phyloP scores from a whole-genome alignment of 2,888 invertebrate species.

The Bombyx huttoni region DNA sequence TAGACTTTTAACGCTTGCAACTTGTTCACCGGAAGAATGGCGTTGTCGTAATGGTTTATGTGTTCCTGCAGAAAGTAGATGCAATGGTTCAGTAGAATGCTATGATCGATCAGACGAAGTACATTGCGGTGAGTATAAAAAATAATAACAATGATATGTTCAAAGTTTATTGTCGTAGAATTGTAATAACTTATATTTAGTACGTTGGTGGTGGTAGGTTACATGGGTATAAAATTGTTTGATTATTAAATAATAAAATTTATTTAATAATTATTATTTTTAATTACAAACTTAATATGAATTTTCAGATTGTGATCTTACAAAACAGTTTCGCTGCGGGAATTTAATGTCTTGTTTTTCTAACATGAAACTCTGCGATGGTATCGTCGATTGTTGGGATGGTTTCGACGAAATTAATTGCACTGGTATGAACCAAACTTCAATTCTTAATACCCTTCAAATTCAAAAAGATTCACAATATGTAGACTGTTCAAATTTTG shows the following conservation, averaged over 20 bases:
- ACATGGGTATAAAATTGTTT: too few relatives aligned
- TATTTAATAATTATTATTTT: too few relatives aligned
- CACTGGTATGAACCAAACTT: constrained; percentile 68
- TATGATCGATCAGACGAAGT: constrained; percentile 82
- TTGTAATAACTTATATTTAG: too few relatives aligned
- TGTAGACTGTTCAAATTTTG: too few relatives aligned
- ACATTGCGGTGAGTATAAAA: constrained; percentile 74
- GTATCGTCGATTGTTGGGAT: constrained; percentile 84
- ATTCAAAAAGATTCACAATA: too few relatives aligned
- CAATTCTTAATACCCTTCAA: not conserved
- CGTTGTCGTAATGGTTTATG: constrained; percentile 81
- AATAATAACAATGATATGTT: not conserved
- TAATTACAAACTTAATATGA: not conserved
- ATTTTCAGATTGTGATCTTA: constrained; percentile 76
- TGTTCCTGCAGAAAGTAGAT: constrained; percentile 74
- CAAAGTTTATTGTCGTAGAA: not conserved
- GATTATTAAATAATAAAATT: too few relatives aligned
- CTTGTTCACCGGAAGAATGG: constrained; percentile 77
- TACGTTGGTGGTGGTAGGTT: too few relatives aligned
- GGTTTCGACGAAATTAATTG: constrained; percentile 82
- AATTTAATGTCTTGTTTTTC: constrained; percentile 81
- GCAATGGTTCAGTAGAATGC: constrained; percentile 82
- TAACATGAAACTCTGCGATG: constrained; percentile 78
- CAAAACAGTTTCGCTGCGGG: constrained; percentile 80
- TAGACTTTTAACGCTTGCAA: constrained; percentile 69